These are phyloP conservation scores for Sarcophaga variegata DNA, from an alignment of 2,888 invertebrate species.

Conservation along the genomic window DNA sequence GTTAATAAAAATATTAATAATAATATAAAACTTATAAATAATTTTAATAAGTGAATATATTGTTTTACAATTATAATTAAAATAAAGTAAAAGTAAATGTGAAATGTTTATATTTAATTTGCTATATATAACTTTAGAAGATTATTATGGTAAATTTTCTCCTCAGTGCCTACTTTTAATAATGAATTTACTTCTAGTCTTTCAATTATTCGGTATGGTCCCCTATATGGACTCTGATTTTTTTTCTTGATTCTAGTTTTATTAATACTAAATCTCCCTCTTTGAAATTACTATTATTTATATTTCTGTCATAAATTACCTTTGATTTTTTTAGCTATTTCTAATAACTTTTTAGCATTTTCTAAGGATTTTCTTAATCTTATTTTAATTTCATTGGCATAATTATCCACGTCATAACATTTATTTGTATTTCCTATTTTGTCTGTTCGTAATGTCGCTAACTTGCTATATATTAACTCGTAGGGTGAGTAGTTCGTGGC, in stretches of 20 bases:
- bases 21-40: too few species aligned
- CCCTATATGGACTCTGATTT: constrained; percentile 22
- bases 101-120: not conserved
- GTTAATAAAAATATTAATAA: too few species aligned
- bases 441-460: not conserved
- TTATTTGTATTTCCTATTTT: not conserved
- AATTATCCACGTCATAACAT: not conserved
- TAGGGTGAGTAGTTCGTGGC: constrained; percentile 1
- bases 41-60: too few species aligned
- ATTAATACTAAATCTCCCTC: constrained; percentile 22
- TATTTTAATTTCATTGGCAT: constrained; percentile 15
- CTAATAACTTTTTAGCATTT: constrained; percentile 19
- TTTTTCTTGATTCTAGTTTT: constrained; percentile 32
- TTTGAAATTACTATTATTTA: constrained; percentile 12
- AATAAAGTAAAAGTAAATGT: too few species aligned
- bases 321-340: constrained; percentile 11
- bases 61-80: too few species aligned
- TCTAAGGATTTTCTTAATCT: constrained; percentile 16
- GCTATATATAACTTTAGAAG: constrained; percentile 6
- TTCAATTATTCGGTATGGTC: constrained; percentile 8
- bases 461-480: not conserved
- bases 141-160: constrained; percentile 27
- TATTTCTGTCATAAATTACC: not conserved
- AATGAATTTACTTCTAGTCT: constrained; percentile 13
- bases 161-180: constrained; percentile 5